phyloP scores from a whole-genome alignment of 1,140 invertebrate genomes.

The Penaeus indicus region DNA sequence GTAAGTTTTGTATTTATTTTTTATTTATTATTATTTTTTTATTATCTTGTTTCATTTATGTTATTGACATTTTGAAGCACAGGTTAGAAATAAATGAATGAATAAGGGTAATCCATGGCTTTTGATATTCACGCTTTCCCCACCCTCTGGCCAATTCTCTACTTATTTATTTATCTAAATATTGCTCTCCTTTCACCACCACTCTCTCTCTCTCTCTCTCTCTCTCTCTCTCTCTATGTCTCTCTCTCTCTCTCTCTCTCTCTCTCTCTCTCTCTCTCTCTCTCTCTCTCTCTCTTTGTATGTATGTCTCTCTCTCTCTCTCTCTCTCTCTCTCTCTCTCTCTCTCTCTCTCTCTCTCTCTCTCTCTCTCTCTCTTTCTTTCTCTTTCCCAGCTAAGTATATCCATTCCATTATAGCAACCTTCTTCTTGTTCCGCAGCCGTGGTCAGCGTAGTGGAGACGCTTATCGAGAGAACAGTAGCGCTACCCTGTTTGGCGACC shows the following conservation, averaged over 20 bases:
- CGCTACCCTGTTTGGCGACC: conserved; percentile 58
- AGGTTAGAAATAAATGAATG: too few relatives aligned
- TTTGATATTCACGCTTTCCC: too few relatives aligned
- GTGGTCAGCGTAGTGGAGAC: conserved; percentile 64
- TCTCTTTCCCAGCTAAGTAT: not conserved
- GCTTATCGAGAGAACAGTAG: conserved; percentile 54
- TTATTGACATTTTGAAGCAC: too few relatives aligned
- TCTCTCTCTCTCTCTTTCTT: not conserved
- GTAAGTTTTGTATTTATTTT: too few relatives aligned
- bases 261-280: conserved; percentile 22
- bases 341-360: not conserved
- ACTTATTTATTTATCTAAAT: not conserved
- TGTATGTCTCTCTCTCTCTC: not conserved
- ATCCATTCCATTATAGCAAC: not conserved
- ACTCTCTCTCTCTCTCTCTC: not conserved
- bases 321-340: not conserved
- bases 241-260: not conserved
- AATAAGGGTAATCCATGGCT: too few relatives aligned
- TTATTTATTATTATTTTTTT: too few relatives aligned
- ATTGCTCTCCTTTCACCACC: not conserved
- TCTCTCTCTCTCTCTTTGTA: not conserved
- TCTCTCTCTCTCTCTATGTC: not conserved
- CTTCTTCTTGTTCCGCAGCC: conserved; percentile 35
- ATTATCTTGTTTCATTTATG: too few relatives aligned
- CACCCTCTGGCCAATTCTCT: too few relatives aligned